Conservation (phyloP, 2,113 vertebrate species). For the Otis tarda region DNA sequence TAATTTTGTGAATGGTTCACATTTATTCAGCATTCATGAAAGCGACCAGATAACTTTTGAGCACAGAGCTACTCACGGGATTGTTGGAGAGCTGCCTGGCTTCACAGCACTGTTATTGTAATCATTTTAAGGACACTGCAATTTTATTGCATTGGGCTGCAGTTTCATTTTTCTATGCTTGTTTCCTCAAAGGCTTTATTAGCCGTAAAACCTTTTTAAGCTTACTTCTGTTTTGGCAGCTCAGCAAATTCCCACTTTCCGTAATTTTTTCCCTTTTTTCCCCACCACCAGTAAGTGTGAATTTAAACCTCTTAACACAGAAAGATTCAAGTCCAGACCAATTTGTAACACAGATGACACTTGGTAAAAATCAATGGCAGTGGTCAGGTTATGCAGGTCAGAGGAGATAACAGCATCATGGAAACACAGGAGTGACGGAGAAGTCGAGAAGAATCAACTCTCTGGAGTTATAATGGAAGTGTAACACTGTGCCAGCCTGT, state of each 20-base stretch:
- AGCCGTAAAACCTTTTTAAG: slow-evolving; percentile 44
- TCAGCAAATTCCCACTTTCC: slow-evolving; percentile 25
- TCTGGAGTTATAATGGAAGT: slow-evolving; percentile 24
- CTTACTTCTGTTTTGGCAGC: slow-evolving; percentile 46
- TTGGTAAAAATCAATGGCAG: slow-evolving; percentile 64
- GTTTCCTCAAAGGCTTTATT: slow-evolving; percentile 47
- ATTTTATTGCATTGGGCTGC: background rate
- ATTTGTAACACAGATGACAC: slow-evolving; percentile 67
- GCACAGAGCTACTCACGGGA: background rate
- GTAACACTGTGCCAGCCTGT: slow-evolving; percentile 4
- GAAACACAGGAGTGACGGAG: slow-evolving; percentile 21
- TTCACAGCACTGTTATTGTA: background rate
- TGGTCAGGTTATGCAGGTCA: slow-evolving; percentile 57
- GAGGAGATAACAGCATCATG: slow-evolving; percentile 41
- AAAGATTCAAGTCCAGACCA: slow-evolving; percentile 55
- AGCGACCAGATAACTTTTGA: background rate
- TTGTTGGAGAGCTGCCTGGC: background rate
- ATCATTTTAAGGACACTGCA: slow-evolving; percentile 35
- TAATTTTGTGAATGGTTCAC: background rate
- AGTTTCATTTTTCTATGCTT: background rate
- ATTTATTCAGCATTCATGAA: background rate
- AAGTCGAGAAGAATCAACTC: slow-evolving; percentile 29
- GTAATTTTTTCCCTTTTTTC: slow-evolving; percentile 6
- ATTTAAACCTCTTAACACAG: slow-evolving; percentile 62
- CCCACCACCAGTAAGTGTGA: slow-evolving; percentile 34